Conservation (phyloP, 2,888 invertebrate species). For the Melanophora roralis region DNA sequence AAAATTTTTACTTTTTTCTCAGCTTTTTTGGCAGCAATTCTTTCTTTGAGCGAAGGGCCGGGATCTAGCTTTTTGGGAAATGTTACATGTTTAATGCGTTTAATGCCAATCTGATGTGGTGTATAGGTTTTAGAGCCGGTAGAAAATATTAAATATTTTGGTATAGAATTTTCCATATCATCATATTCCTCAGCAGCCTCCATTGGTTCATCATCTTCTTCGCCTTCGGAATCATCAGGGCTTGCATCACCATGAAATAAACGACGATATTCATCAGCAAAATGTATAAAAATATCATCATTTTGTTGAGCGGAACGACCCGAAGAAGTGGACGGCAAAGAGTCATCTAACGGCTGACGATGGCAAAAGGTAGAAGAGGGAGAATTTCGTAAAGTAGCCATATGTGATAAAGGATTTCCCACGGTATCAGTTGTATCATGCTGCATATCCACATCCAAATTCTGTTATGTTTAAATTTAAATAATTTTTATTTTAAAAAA, state of each 20-base stretch:
- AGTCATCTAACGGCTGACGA: constrained; percentile 63
- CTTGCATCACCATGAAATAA: constrained; percentile 66
- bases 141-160: constrained; percentile 85
- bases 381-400: constrained; percentile 66
- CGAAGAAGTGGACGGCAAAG: constrained; percentile 30
- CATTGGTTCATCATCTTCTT: constrained; percentile 63
- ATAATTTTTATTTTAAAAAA: neutral
- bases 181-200: constrained; percentile 73
- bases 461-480: neutral
- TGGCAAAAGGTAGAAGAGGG: constrained; percentile 63
- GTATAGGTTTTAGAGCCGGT: constrained; percentile 90
- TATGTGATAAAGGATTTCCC: constrained; percentile 73
- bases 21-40: constrained; percentile 80
- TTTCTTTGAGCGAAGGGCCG: constrained; percentile 83
- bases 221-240: constrained; percentile 53
- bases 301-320: constrained; percentile 25
- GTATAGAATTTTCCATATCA: constrained; percentile 82
- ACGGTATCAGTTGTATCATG: constrained; percentile 58
- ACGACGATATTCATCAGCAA: constrained; percentile 81
- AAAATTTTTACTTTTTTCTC: constrained; percentile 71
- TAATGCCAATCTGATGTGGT: constrained; percentile 90
- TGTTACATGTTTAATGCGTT: constrained; percentile 83
- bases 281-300: constrained; percentile 78
- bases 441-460: constrained; percentile 40
- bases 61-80: constrained; percentile 84